Evolutionary conservation across 2,797 vertebrate species (phyloP).

Genomic region (Myotis findleyi): DNA sequence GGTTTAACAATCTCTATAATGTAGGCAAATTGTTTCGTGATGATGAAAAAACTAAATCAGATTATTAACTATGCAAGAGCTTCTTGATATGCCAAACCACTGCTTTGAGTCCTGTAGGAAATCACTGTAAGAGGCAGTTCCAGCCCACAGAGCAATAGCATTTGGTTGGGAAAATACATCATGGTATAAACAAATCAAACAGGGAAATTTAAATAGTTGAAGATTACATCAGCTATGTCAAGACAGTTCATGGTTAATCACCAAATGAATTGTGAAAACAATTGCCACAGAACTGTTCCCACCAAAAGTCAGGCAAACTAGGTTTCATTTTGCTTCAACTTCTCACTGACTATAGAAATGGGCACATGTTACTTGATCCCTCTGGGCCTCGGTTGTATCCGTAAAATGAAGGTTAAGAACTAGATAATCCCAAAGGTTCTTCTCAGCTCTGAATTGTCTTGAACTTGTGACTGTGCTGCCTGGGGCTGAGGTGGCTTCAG

Average conservation of each 20-base stretch:
- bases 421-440: background rate
- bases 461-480: background rate
- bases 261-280: background rate
- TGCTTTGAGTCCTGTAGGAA: background rate
- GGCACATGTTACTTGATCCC: background rate
- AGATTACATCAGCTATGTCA: background rate
- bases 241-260: background rate
- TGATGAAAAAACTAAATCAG: background rate
- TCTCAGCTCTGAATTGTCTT: background rate
- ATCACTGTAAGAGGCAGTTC: background rate
- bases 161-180: conserved; percentile 9
- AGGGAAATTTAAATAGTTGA: background rate
- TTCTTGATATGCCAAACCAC: background rate
- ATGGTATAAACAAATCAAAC: conserved; percentile 16
- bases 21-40: background rate
- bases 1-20: conserved; percentile 11
- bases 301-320: background rate
- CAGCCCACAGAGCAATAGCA: background rate
- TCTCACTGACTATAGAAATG: background rate
- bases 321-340: background rate
- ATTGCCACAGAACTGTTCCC: background rate
- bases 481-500: background rate
- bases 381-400: background rate
- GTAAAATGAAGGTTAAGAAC: background rate
- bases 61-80: conserved; percentile 15